Base-by-base conservation (phyloP, 2,113 vertebrate species). In the Phainopepla nitens region DNA sequence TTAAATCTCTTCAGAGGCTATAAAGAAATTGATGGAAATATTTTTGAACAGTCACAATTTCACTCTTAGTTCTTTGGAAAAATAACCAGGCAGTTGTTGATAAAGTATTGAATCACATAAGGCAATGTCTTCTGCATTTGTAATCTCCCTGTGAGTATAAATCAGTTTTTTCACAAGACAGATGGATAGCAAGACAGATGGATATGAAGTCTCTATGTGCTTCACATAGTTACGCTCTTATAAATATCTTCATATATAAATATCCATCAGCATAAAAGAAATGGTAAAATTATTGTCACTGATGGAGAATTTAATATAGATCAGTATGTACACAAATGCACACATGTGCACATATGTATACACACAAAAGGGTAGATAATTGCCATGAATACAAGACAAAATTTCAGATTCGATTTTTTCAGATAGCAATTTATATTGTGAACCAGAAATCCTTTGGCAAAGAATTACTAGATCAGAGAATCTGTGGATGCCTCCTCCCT, bases 171-270 rank as follows among this genome's bases (percentile, higher is more conserved):
- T 60, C 83, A 22, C 6, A 68, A 87, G 57, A 68, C 72, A 94
- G 80, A 60, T 56, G 51, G 56, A 73, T 89, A 77, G 41, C 10
- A 76, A 89, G 70, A 71, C 61, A 91, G 77, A 61, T 61, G 51
- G 53, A 73, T 91, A 53, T 57, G 41, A 89, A 87, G 44, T 64
- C 10, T 71, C 16, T 68, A 23, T 57, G 18, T 68, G 29, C 44
- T 82, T 94, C 36, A 47, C 31, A 27, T 65, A 87, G 47, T 44
- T 73, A 41, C 36, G 25, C 7, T 44, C 15, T 42, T 71, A 85
- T 36, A 92, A 82, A 79, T 92, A 41, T 80, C 49, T 85, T 68
- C 29, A 84, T 64, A 45, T 66, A 73, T 47, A 91, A 95, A 83
- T 77, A 91, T 51, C 33, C 24, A 44, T 15, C 24, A 75, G 10